Evolutionary conservation across 53 echinoderm and acorn worm species (phyloP).

Genomic region (Henricia sp.): DNA sequence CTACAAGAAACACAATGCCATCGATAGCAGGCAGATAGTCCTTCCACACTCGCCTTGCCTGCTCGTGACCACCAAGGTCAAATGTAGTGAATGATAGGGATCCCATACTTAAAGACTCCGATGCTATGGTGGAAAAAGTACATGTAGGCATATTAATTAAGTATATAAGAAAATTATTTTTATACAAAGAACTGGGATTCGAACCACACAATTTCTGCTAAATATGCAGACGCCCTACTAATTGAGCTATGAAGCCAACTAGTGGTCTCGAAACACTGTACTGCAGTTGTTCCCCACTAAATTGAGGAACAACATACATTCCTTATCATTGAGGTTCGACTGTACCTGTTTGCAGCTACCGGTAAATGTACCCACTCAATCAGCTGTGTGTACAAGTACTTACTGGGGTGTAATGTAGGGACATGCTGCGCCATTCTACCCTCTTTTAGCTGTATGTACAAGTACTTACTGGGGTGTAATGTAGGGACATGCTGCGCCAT

Average conservation of each 20-base stretch:
- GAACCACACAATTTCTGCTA: no score
- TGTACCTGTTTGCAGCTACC: no score
- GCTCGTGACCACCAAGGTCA: conserved; percentile 96
- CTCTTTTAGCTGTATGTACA: no score
- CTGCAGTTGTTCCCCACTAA: no score
- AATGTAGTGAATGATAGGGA: conserved; percentile 98
- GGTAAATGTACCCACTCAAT: no score
- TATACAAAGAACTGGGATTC: background rate
- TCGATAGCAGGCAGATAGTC: conserved; percentile 97
- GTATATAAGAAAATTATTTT: background rate
- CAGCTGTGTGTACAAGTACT: no score
- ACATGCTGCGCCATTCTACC: conserved; percentile 98
- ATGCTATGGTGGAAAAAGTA: conserved; percentile 74
- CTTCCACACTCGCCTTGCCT: conserved; percentile 97
- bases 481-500: conserved; percentile 99
- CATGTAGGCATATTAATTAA: no score
- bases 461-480: conserved; percentile 97
- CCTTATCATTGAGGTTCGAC: no score
- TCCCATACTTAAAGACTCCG: conserved; percentile 96
- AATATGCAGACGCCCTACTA: no score
- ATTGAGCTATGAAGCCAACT: no score
- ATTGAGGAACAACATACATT: no score
- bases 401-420: conserved; percentile 98
- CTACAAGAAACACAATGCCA: conserved; percentile 96
- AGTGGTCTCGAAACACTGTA: no score